phyloP scores from a whole-genome alignment of 2,113 vertebrate species.

The Leptobrachium leishanense region DNA sequence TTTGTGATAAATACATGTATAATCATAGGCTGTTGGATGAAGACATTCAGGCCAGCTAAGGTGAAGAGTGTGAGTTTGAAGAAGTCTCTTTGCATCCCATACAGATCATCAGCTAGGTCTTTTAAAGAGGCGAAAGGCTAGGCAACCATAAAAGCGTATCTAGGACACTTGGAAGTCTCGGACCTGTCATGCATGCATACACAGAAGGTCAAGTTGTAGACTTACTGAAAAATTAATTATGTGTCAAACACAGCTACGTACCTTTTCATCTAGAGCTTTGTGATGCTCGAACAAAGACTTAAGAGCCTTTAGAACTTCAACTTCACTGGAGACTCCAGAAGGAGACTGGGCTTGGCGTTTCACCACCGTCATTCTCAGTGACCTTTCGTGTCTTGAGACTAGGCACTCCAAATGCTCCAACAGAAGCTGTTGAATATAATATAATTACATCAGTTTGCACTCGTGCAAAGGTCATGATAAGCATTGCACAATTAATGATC shows the following conservation, averaged over 20 bases:
- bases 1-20: too few relatives aligned
- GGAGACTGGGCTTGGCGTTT: conserved; percentile 98
- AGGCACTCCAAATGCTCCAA: conserved; percentile 98
- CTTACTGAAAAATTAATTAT: conserved; percentile 1
- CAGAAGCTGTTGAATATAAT: conserved; percentile 76
- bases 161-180: too few relatives aligned
- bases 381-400: conserved; percentile 95
- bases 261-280: conserved; percentile 98
- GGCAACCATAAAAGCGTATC: too few relatives aligned
- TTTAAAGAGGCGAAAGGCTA: too few relatives aligned
- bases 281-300: conserved; percentile 99
- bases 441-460: conserved; percentile 48
- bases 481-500: not conserved
- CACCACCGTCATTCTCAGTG: conserved; percentile 97
- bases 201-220: too few relatives aligned
- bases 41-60: too few relatives aligned
- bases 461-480: not conserved
- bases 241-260: conserved; percentile 55
- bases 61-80: too few relatives aligned
- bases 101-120: too few relatives aligned
- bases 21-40: too few relatives aligned
- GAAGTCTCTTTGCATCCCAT: too few relatives aligned
- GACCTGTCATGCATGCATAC: too few relatives aligned
- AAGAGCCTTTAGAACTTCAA: conserved; percentile 97
- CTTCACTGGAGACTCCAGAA: conserved; percentile 96